Percentiles rank a stretch among this genome's conserved stretches.
Conservation (phyloP, 2,113 vertebrate species). For the Paratilapia polleni region DNA sequence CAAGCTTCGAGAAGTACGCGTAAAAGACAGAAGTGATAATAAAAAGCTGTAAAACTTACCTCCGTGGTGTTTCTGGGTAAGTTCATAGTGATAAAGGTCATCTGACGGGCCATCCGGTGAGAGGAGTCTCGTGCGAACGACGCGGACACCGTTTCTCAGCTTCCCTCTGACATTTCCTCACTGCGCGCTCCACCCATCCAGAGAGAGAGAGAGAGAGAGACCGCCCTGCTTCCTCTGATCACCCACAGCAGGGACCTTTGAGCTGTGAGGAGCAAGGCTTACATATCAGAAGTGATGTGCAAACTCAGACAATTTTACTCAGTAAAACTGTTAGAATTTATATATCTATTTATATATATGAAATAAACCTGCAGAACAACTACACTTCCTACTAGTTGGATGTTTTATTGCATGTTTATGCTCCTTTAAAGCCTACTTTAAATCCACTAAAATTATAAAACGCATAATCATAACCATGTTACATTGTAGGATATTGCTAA, state of each 20-base stretch:
- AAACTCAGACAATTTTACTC: background rate
- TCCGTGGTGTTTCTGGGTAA: background rate
- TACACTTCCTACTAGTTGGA: too few species aligned
- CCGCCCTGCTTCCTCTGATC: constrained; percentile 29
- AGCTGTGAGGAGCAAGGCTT: background rate
- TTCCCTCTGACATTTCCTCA: constrained; percentile 53
- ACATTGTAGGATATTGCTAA: background rate
- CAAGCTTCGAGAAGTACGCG: background rate
- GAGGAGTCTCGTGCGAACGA: background rate
- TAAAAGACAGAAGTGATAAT: background rate
- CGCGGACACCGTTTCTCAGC: background rate
- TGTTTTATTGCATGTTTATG: too few species aligned
- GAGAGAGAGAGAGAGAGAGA: background rate
- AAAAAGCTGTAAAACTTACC: constrained; percentile 19
- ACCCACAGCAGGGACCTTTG: background rate
- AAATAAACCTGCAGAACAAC: background rate
- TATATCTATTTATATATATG: background rate
- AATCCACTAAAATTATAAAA: background rate
- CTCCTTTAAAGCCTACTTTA: background rate
- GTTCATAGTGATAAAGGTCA: background rate
- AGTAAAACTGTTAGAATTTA: background rate
- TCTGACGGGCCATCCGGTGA: background rate
- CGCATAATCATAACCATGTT: background rate
- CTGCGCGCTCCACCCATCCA: constrained; percentile 58
- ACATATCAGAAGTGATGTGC: background rate